These are phyloP conservation scores for Pristionchus fissidentatus DNA, from an alignment of 2,888 invertebrate genomes.

Conservation along the genomic window DNA sequence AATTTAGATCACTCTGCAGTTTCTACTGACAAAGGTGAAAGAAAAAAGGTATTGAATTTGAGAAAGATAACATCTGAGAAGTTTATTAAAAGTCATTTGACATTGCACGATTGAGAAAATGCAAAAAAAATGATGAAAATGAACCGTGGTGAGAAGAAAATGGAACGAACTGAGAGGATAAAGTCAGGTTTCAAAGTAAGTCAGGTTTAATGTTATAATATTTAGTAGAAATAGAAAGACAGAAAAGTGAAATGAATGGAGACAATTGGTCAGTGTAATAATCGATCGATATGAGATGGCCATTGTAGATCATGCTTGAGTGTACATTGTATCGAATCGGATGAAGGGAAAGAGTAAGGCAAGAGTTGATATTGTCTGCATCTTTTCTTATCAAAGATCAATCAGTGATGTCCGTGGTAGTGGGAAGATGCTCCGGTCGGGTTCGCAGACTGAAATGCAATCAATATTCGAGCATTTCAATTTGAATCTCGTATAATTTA, in stretches of 20 bases:
- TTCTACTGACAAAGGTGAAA: too few relatives aligned
- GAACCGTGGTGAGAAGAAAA: background rate
- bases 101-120: background rate
- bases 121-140: conserved; percentile 14
- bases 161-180: background rate
- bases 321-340: conserved; percentile 1
- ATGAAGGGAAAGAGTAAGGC: background rate
- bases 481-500: too few relatives aligned
- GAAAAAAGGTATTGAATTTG: too few relatives aligned
- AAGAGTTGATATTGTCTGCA: background rate
- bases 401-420: conserved; percentile 17
- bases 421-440: background rate
- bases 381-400: background rate
- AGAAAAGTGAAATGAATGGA: background rate
- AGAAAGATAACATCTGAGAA: too few relatives aligned
- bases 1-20: too few relatives aligned
- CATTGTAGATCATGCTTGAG: conserved; percentile 5
- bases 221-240: background rate
- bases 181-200: background rate
- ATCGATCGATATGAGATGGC: conserved; percentile 11
- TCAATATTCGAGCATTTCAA: background rate
- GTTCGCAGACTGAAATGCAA: background rate
- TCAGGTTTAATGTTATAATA: background rate
- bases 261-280: background rate
- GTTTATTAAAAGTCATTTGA: background rate